Conservation (phyloP, 1,140 invertebrate genomes). For the Drosophila sucinea region DNA sequence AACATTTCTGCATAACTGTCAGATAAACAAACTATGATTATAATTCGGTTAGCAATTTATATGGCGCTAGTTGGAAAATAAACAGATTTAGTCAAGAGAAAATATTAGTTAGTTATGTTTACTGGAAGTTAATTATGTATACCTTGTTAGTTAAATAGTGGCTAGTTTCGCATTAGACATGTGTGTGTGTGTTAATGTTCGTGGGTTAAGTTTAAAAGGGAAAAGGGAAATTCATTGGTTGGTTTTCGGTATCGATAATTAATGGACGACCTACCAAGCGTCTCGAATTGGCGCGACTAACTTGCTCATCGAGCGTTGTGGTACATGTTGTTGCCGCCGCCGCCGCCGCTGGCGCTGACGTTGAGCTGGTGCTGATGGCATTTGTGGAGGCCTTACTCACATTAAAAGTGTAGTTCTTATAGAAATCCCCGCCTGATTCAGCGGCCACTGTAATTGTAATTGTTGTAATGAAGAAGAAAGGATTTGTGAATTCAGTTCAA, state of each 20-base stretch:
- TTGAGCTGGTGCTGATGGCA: slow-evolving; percentile 54
- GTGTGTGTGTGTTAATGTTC: slow-evolving; percentile 24
- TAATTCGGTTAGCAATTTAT: slow-evolving; percentile 14
- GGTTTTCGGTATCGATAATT: slow-evolving; percentile 61
- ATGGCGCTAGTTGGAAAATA: slow-evolving; percentile 10
- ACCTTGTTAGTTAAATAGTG: slow-evolving; percentile 9
- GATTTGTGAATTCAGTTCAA: slow-evolving; percentile 34
- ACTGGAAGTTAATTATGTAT: neutral
- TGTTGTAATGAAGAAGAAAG: slow-evolving; percentile 64
- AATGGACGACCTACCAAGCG: slow-evolving; percentile 82
- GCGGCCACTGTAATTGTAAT: slow-evolving; percentile 88
- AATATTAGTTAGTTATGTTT: neutral
- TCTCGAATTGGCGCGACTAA: slow-evolving; percentile 82
- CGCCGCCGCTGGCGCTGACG: slow-evolving; percentile 51
- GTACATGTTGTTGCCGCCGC: slow-evolving; percentile 87
- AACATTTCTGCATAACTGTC: slow-evolving; percentile 46
- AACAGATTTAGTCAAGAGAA: neutral
- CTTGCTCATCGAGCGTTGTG: slow-evolving; percentile 86
- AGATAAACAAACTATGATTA: slow-evolving; percentile 17
- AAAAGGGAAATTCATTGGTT: slow-evolving; percentile 28
- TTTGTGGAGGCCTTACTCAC: slow-evolving; percentile 62
- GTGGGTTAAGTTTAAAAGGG: slow-evolving; percentile 33
- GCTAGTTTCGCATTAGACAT: slow-evolving; percentile 19
- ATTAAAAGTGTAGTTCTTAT: slow-evolving; percentile 88
- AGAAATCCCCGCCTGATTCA: slow-evolving; percentile 90